phyloP scores from a whole-genome alignment of 2,888 invertebrate species.

The Colletes collaris region DNA sequence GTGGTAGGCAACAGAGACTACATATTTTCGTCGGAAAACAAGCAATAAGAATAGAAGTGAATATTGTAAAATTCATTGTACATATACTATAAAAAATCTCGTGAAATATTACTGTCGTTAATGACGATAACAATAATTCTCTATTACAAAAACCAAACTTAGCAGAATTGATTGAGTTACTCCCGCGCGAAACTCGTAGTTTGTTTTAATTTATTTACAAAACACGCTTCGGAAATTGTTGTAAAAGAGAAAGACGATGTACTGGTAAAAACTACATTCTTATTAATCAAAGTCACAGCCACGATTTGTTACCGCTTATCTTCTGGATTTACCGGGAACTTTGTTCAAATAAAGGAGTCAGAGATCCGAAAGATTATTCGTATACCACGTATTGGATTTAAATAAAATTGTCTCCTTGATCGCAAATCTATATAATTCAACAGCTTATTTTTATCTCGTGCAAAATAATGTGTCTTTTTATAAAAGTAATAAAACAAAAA shows the following conservation, averaged over 20 bases:
- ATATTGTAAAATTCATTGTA: no score
- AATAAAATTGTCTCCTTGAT: constrained; percentile 22
- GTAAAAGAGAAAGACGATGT: neutral
- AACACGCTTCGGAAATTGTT: neutral
- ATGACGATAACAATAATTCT: no score
- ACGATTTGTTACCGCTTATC: constrained; percentile 32
- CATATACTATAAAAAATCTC: no score
- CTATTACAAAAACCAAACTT: no score
- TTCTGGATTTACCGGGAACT: constrained; percentile 24
- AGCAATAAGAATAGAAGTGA: no score
- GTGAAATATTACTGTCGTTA: no score
- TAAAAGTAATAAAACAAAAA: no score
- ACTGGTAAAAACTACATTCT: neutral
- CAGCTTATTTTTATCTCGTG: neutral
- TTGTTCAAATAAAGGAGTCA: constrained; percentile 24
- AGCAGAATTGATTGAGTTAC: neutral
- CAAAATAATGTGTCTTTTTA: no score
- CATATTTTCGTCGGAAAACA: no score
- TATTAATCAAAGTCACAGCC: constrained; percentile 47
- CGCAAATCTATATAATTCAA: neutral
- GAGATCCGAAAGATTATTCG: constrained; percentile 24
- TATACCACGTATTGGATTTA: constrained; percentile 39
- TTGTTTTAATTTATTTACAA: neutral
- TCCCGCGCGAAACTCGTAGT: neutral
- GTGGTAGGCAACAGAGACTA: no score